A percentile compares a stretch with the other conserved stretches of the same genome.
phyloP scores from a whole-genome alignment of 2,888 invertebrate genomes.

The Brachypterus glaber region DNA sequence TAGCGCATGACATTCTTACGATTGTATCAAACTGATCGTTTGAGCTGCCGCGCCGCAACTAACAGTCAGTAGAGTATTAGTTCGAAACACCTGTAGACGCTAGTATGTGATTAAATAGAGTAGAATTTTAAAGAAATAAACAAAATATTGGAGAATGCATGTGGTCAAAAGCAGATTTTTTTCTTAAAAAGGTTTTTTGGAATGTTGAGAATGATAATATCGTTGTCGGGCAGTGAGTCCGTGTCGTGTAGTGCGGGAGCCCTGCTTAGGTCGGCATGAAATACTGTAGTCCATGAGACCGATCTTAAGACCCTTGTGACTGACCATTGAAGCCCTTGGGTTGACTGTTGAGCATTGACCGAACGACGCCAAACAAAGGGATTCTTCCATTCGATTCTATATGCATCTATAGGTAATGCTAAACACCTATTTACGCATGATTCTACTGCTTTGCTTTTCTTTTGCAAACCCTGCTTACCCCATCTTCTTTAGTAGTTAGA shows the following conservation, averaged over 20 bases:
- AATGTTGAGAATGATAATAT: slow-evolving; percentile 32
- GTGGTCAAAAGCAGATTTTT: too few species aligned
- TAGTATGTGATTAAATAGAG: slow-evolving; percentile 40
- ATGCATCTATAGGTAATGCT: slow-evolving; percentile 28
- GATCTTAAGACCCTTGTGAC: slow-evolving; percentile 24
- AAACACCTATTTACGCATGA: slow-evolving; percentile 1
- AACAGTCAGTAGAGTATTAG: slow-evolving; percentile 44
- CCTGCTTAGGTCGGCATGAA: slow-evolving; percentile 25
- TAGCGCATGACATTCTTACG: too few species aligned
- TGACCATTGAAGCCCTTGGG: too few species aligned
- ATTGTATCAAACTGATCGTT: too few species aligned
- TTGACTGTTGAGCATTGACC: slow-evolving; percentile 19
- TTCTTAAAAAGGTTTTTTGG: too few species aligned
- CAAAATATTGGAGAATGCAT: slow-evolving; percentile 32
- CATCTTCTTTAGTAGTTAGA: too few species aligned
- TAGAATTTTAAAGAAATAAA: too few species aligned
- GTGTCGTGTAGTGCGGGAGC: slow-evolving; percentile 35
- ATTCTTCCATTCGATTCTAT: slow-evolving; percentile 16
- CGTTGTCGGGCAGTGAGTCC: slow-evolving; percentile 32
- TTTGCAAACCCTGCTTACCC: too few species aligned
- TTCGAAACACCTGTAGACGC: slow-evolving; percentile 44
- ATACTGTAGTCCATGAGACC: too few species aligned
- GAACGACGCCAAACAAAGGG: slow-evolving; percentile 28
- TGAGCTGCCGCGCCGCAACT: slow-evolving; percentile 38
- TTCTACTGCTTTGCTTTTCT: too few species aligned